phyloP scores from a whole-genome alignment of 1,140 invertebrate genomes.

The Drosophila equinoxialis region DNA sequence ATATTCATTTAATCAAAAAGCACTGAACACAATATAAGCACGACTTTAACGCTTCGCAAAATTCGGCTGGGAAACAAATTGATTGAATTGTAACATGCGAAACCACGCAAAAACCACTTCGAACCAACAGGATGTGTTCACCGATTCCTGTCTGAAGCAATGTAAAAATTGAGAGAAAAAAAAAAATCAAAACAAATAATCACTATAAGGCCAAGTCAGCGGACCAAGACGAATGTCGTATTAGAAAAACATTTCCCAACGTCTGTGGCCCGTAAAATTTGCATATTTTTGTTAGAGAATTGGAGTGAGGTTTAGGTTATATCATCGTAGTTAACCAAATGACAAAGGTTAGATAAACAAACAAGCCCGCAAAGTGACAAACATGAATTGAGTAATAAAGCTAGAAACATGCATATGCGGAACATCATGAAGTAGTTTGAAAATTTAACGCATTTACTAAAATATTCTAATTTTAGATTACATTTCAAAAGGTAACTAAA shows the following conservation, averaged over 20 bases:
- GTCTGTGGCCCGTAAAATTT: constrained; percentile 40
- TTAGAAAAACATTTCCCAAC: constrained; percentile 50
- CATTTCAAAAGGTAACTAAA: neutral
- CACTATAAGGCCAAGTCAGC: constrained; percentile 1
- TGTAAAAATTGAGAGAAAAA: constrained; percentile 17
- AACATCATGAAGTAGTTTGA: too few relatives aligned
- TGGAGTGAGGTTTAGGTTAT: constrained; percentile 55
- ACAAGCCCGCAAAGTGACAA: constrained; percentile 3
- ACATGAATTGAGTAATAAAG: constrained; percentile 30
- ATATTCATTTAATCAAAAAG: constrained; percentile 64
- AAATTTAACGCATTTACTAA: neutral
- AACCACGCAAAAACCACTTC: constrained; percentile 2
- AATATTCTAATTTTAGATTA: neutral
- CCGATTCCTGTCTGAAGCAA: constrained; percentile 9
- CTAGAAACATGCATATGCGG: neutral
- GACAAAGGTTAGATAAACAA: constrained; percentile 71
- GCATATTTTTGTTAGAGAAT: constrained; percentile 27
- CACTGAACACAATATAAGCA: constrained; percentile 11
- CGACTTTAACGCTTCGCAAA: constrained; percentile 30
- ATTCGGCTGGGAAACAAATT: neutral
- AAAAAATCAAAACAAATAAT: neutral
- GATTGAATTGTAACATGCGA: constrained; percentile 36
- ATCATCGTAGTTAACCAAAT: constrained; percentile 36
- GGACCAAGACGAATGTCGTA: constrained; percentile 21
- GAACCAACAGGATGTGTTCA: neutral